Conservation (phyloP, 2,888 invertebrate genomes). For the Muschampia plurimacula region DNA sequence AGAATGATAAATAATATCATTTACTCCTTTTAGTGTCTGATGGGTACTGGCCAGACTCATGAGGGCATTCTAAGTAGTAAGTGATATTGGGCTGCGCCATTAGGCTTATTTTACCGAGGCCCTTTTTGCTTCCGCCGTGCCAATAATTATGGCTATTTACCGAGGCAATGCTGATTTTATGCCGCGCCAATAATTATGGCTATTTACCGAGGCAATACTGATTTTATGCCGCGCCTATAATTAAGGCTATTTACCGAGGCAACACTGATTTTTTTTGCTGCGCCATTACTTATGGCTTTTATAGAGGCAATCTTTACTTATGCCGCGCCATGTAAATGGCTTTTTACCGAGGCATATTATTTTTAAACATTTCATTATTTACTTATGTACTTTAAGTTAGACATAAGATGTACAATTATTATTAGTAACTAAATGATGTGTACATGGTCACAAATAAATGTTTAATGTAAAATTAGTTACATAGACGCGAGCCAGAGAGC, state of each 20-base stretch:
- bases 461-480: neutral
- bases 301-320: too few species aligned
- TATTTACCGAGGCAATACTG: neutral
- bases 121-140: neutral
- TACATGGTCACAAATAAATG: neutral
- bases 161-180: neutral
- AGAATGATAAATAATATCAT: neutral
- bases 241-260: too few species aligned
- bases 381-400: too few species aligned
- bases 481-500: neutral
- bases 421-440: neutral
- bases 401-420: too few species aligned
- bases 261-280: too few species aligned
- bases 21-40: neutral
- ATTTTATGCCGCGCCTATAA: neutral
- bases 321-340: too few species aligned
- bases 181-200: neutral
- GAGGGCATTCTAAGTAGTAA: slow-evolving; percentile 1
- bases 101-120: neutral
- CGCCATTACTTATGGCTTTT: too few species aligned
- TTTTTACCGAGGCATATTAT: too few species aligned
- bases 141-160: neutral
- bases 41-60: neutral
- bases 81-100: neutral
- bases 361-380: too few species aligned